Percentiles rank a stretch among this genome's conserved stretches.
These are phyloP conservation scores for Platysteira castanea DNA, from an alignment of 2,113 vertebrate genomes.

Conservation along the genomic window DNA sequence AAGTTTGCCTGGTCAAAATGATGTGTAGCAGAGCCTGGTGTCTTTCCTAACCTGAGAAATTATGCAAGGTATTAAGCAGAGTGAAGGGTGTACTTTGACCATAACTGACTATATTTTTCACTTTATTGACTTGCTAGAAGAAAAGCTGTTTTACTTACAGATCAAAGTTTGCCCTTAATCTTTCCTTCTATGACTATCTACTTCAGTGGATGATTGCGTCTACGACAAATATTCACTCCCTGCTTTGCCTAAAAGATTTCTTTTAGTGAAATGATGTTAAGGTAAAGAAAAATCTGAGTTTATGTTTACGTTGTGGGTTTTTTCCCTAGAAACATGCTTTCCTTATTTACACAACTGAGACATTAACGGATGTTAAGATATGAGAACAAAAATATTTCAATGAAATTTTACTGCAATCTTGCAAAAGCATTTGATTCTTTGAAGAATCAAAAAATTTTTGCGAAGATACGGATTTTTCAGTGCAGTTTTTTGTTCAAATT, in stretches of 20 bases:
- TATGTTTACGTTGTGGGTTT: accelerated
- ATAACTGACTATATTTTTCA: not conserved
- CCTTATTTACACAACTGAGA: not conserved
- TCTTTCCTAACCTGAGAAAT: not conserved
- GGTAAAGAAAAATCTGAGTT: not conserved
- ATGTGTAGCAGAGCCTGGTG: not conserved
- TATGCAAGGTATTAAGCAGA: not conserved
- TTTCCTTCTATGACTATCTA: not conserved
- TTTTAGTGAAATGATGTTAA: not conserved
- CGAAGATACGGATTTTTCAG: not conserved
- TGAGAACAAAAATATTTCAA: not conserved
- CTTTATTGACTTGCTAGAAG: not conserved
- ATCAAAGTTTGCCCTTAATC: not conserved
- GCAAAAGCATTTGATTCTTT: not conserved
- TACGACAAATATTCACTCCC: not conserved
- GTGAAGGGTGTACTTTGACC: not conserved
- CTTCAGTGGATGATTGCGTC: not conserved
- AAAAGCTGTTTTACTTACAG: not conserved
- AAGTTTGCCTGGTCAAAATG: not conserved
- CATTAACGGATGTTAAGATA: not conserved
- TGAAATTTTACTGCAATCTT: not conserved
- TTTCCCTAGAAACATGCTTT: not conserved
- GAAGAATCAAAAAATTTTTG: not conserved
- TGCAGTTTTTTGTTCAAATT: not conserved
- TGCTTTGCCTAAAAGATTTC: not conserved